Percentiles rank a stretch among this genome's conserved stretches.
Evolutionary conservation across 2,888 invertebrate species (phyloP).

Genomic region (Deilephila porcellus): DNA sequence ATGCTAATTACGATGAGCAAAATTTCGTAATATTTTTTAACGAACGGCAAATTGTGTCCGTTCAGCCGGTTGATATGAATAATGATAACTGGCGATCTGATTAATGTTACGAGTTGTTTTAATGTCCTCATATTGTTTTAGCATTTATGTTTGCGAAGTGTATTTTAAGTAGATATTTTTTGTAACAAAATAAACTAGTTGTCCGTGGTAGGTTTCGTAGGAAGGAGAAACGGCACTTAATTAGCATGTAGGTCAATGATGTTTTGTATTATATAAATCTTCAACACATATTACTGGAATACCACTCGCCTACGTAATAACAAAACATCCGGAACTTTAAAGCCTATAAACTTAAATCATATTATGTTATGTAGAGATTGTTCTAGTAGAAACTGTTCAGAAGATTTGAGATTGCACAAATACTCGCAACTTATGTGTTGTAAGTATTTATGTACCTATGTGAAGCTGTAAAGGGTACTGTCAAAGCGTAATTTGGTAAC

Average conservation of each 20-base stretch:
- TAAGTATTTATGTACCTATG: no score
- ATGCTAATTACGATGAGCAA: no score
- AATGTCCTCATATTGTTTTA: background rate
- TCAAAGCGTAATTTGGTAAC: no score
- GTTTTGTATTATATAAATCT: background rate
- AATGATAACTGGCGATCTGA: background rate
- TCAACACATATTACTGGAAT: background rate
- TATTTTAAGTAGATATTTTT: background rate
- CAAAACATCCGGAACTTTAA: no score
- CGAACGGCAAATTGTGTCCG: background rate
- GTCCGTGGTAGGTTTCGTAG: background rate
- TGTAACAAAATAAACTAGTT: background rate
- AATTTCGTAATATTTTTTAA: no score
- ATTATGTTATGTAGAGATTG: no score
- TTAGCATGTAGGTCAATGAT: conserved; percentile 3
- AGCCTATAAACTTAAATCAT: no score
- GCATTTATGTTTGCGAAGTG: conserved; percentile 1
- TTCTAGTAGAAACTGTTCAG: no score
- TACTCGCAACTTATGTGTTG: no score
- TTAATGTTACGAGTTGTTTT: background rate
- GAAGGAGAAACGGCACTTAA: background rate
- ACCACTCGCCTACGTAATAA: no score
- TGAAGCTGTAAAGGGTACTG: no score
- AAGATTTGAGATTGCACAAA: no score
- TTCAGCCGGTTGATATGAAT: background rate